Evolutionary conservation across 92 coral and sea anemone species (phyloP), one percentile per base, ranked within the genome.

Genomic region (Porites evermanni): DNA sequence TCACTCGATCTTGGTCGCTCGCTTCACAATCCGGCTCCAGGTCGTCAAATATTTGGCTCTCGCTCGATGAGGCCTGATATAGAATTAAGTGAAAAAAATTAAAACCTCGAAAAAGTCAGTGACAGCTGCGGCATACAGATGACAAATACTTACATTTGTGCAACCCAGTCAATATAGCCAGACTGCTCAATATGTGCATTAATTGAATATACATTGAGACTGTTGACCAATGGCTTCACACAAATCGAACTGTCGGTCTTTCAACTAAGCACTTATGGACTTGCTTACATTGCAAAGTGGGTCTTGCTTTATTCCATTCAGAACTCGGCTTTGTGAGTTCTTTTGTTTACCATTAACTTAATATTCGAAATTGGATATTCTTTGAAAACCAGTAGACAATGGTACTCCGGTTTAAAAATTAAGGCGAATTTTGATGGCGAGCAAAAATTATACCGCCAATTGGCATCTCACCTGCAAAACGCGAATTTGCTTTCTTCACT

Each of bases 341-440:
- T 66, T 83, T 83, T 73, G 80, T 64, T 83, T 38, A 73, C 52
- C 13, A 64, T 50, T 64, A 16, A 59, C 64, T n/a, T 6, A 74
- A 64, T 21, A 63, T 61, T 64, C 72, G 52, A 72, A 72, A 52
- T 71, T 61, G 79, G 61, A 82, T 72, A 73, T 82, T 70, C 78
- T 71, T 70, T 14, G 78, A 60, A 72, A 19, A 71, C 14, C 21
- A 71, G 14, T 54, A 58, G n/a, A 59, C 79, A 81, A 69, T 58
- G 19, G 50, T 61, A 61, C 56, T 38, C 52, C 16, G 26, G 52
- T 64, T 63, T 26, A 11, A 83, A 72, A 72, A 64, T 83, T 72
- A 72, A 44, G 66, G 69, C 24, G n/a, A 81, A 69, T 26, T 70
- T 53, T 26, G 58, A 71, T 70, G 68, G 78, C 66, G 59, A 54